These are phyloP conservation scores for Cryptus armator DNA, from an alignment of 2,888 invertebrate genomes.

Conservation along the genomic window DNA sequence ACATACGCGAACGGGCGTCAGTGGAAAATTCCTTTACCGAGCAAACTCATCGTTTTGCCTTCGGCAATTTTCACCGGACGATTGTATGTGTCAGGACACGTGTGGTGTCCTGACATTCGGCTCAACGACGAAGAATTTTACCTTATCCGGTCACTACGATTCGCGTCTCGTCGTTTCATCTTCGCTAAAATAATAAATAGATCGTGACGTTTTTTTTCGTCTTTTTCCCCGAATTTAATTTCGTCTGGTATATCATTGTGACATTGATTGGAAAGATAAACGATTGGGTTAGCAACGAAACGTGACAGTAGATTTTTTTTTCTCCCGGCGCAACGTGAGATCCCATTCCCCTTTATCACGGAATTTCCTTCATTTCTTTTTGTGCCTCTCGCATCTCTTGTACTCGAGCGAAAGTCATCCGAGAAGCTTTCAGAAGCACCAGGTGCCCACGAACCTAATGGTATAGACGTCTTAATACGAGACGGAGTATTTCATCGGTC, in stretches of 20 bases:
- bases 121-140: conserved; percentile 32
- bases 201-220: not conserved
- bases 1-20: conserved; percentile 34
- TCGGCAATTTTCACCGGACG: conserved; percentile 60
- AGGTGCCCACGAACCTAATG: conserved; percentile 63
- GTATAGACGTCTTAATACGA: conserved; percentile 75
- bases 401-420: conserved; percentile 36
- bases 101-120: conserved; percentile 1
- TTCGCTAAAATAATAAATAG: conserved; percentile 1
- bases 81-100: conserved; percentile 14
- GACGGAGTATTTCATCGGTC: conserved; percentile 79
- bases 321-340: not conserved
- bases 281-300: conserved; percentile 21
- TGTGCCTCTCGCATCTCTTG: conserved; percentile 22
- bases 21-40: conserved; percentile 59
- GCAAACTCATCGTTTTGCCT: conserved; percentile 57
- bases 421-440: conserved; percentile 57
- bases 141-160: conserved; percentile 42
- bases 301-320: conserved; percentile 10
- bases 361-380: not conserved
- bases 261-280: conserved; percentile 47
- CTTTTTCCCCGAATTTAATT: conserved; percentile 21
- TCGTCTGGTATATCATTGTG: conserved; percentile 27
- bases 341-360: not conserved
- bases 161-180: conserved; percentile 5